Evolutionary conservation across 1,140 invertebrate genomes (phyloP).

Genomic region (Vanessa tameamea): DNA sequence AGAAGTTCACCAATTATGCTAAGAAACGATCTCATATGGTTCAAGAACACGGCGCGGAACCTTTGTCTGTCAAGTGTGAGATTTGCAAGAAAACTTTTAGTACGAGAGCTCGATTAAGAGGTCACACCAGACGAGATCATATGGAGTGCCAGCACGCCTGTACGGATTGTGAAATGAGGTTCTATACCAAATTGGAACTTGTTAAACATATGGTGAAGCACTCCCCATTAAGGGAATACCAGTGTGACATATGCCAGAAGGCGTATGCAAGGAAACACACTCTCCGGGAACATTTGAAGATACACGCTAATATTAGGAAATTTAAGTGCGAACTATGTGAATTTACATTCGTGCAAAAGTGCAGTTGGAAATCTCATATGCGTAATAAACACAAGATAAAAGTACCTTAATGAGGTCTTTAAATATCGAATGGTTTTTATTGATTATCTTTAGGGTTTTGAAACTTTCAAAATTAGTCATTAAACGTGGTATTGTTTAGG

Average conservation of each 20-base stretch:
- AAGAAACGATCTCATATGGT: slow-evolving; percentile 31
- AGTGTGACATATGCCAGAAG: slow-evolving; percentile 37
- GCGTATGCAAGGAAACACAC: slow-evolving; percentile 39
- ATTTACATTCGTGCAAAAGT: slow-evolving; percentile 34
- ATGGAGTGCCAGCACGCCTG: slow-evolving; percentile 67
- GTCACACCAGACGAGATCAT: slow-evolving; percentile 53
- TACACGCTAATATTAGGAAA: slow-evolving; percentile 34
- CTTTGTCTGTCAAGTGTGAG: slow-evolving; percentile 56
- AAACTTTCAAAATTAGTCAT: neutral
- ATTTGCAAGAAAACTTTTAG: slow-evolving; percentile 60
- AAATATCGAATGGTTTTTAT: neutral
- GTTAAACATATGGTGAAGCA: slow-evolving; percentile 79
- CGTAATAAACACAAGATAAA: slow-evolving; percentile 34
- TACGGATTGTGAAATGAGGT: slow-evolving; percentile 60
- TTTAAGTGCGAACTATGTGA: slow-evolving; percentile 37
- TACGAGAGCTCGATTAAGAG: slow-evolving; percentile 41
- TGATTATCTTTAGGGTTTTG: neutral
- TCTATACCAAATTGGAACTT: slow-evolving; percentile 62
- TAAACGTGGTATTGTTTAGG: neutral
- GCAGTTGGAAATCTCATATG: slow-evolving; percentile 31
- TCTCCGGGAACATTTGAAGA: slow-evolving; percentile 33
- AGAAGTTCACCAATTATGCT: slow-evolving; percentile 50
- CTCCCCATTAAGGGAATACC: slow-evolving; percentile 15
- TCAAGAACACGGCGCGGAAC: slow-evolving; percentile 34
- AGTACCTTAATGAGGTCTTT: neutral